Conservation (phyloP, 2,113 vertebrate genomes). For the Serilophus lunatus region DNA sequence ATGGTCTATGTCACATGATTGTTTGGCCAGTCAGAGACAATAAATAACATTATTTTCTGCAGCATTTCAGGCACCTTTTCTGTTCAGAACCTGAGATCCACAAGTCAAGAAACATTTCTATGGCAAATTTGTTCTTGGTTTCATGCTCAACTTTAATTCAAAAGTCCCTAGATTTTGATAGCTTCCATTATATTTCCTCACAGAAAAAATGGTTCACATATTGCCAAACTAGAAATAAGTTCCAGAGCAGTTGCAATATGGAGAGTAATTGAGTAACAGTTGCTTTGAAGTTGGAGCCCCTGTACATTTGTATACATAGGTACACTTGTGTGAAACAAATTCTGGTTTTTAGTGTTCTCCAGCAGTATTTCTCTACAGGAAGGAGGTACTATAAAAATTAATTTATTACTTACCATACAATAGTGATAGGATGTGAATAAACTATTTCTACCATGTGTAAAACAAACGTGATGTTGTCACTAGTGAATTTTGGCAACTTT, state of each 20-base stretch:
- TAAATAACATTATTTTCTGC: background rate
- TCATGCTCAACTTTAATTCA: background rate
- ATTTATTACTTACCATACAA: background rate
- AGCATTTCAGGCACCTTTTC: background rate
- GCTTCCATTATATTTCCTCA: background rate
- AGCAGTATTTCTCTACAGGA: background rate
- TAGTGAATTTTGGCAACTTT: background rate
- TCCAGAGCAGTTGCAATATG: background rate
- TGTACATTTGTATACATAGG: background rate
- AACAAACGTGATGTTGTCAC: background rate
- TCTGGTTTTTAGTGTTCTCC: background rate
- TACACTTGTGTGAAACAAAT: background rate
- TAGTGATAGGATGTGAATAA: background rate
- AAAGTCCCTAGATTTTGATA: background rate
- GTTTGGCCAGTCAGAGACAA: background rate
- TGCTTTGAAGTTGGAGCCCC: background rate
- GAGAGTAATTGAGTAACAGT: background rate
- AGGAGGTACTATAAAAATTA: background rate
- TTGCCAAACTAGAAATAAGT: background rate
- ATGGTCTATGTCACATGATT: background rate
- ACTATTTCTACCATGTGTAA: background rate
- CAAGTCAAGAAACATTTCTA: background rate
- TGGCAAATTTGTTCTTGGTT: background rate
- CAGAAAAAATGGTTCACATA: background rate
- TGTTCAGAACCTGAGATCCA: background rate